Evolutionary conservation across 1,140 invertebrate species (phyloP).

Genomic region (Aphelenchoides fujianensis): DNA sequence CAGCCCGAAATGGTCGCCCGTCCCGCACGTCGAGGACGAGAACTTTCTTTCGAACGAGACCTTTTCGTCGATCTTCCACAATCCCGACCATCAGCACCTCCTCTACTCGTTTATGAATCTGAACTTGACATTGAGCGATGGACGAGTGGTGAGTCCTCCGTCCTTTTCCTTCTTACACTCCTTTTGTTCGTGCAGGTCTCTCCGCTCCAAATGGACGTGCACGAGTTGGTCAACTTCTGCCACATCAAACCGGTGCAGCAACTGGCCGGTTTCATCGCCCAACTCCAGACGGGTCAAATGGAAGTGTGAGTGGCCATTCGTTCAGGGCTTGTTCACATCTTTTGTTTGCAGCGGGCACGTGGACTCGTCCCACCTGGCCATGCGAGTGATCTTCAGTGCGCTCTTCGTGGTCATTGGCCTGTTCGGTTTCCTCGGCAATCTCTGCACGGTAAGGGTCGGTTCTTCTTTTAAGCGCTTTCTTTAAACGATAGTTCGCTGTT

Average conservation of each 20-base stretch:
- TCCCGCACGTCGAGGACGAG: background rate
- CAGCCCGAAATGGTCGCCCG: background rate
- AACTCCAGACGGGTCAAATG: background rate
- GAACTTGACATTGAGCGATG: background rate
- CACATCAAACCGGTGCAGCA: background rate
- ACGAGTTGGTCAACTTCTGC: background rate
- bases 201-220: background rate
- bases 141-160: background rate
- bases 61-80: background rate
- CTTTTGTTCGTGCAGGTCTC: background rate
- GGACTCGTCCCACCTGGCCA: background rate
- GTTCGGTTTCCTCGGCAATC: slow-evolving; percentile 81
- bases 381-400: background rate
- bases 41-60: background rate
- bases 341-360: background rate
- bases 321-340: background rate
- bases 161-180: background rate
- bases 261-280: background rate
- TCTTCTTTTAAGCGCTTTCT: too few species aligned
- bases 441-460: too few species aligned
- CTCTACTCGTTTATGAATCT: background rate
- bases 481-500: slow-evolving; percentile 89
- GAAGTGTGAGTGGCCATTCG: background rate
- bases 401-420: slow-evolving; percentile 68
- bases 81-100: background rate